These are phyloP conservation scores for Eublepharis macularius DNA, from an alignment of 2,113 vertebrate genomes.

Conservation along the genomic window DNA sequence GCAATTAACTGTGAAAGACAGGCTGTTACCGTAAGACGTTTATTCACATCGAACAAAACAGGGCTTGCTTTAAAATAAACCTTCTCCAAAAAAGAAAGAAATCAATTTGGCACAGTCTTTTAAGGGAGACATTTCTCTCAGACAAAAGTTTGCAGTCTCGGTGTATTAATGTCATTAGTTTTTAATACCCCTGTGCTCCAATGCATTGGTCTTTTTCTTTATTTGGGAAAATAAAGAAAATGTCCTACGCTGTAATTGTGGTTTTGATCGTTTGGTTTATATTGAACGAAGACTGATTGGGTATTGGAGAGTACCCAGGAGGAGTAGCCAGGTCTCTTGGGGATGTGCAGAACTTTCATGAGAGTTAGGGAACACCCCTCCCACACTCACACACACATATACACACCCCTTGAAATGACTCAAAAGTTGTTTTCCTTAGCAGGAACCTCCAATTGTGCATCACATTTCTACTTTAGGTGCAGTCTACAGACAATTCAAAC, in stretches of 20 bases:
- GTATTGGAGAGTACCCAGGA: too few relatives aligned
- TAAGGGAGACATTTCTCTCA: constrained; percentile 55
- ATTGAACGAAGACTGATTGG: neutral
- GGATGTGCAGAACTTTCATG: neutral
- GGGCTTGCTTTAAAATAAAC: constrained; percentile 72
- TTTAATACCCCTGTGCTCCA: constrained; percentile 39
- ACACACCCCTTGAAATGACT: too few relatives aligned
- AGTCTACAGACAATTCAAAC: too few relatives aligned
- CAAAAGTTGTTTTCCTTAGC: neutral
- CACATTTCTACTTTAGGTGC: too few relatives aligned
- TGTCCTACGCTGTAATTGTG: neutral
- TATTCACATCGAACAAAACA: constrained; percentile 66
- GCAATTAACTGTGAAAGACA: constrained; percentile 76
- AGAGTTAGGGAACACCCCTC: neutral
- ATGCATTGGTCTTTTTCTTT: constrained; percentile 18
- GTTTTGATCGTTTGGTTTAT: constrained; percentile 4
- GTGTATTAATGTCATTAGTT: constrained; percentile 37
- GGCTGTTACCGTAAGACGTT: constrained; percentile 68
- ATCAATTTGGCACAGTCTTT: constrained; percentile 66
- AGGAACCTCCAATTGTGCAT: too few relatives aligned
- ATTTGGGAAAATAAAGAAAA: constrained; percentile 1
- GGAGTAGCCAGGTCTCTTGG: neutral
- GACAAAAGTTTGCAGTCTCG: constrained; percentile 54
- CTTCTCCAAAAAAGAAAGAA: constrained; percentile 64
- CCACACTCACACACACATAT: too few relatives aligned